These are phyloP conservation scores for Callyntrura sp. DNA, from an alignment of 2,888 invertebrate species.

Conservation along the genomic window DNA sequence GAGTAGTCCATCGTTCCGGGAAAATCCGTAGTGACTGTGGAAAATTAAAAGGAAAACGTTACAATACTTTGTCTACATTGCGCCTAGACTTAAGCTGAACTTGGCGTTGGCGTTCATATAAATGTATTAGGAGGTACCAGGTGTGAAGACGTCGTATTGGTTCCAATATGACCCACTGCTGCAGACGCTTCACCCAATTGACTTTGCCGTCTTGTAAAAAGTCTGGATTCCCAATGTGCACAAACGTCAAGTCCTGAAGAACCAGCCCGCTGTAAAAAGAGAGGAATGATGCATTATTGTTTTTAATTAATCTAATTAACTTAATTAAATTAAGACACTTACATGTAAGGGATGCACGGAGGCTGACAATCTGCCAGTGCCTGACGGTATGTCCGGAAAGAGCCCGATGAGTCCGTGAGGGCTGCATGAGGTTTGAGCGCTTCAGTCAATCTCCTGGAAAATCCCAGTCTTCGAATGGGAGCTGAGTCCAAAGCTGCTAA, in stretches of 20 bases:
- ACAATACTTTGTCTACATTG: too few relatives aligned
- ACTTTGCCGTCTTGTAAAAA: slow-evolving; percentile 93
- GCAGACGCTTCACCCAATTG: slow-evolving; percentile 99
- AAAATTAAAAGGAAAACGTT: neutral
- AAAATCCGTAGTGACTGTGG: slow-evolving; percentile 95
- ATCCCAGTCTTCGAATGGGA: slow-evolving; percentile 96
- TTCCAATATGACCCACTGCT: slow-evolving; percentile 98
- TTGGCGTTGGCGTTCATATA: neutral
- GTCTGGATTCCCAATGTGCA: slow-evolving; percentile 98
- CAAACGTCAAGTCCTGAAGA: slow-evolving; percentile 99
- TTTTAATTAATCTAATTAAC: neutral
- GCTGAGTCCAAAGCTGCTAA: slow-evolving; percentile 98
- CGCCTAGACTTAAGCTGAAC: neutral
- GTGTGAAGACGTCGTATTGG: slow-evolving; percentile 99
- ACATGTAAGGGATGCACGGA: slow-evolving; percentile 99
- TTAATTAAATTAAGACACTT: slow-evolving; percentile 78
- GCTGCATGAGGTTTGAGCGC: slow-evolving; percentile 97
- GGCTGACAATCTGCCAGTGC: slow-evolving; percentile 97
- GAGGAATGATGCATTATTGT: neutral
- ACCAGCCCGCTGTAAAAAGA: slow-evolving; percentile 93
- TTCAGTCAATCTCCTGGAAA: slow-evolving; percentile 96
- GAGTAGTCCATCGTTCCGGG: slow-evolving; percentile 97
- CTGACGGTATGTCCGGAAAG: slow-evolving; percentile 98
- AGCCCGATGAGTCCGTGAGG: slow-evolving; percentile 98
- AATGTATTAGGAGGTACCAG: slow-evolving; percentile 87